phyloP scores from a whole-genome alignment of 2,888 invertebrate species.

The Polyommatus icarus region DNA sequence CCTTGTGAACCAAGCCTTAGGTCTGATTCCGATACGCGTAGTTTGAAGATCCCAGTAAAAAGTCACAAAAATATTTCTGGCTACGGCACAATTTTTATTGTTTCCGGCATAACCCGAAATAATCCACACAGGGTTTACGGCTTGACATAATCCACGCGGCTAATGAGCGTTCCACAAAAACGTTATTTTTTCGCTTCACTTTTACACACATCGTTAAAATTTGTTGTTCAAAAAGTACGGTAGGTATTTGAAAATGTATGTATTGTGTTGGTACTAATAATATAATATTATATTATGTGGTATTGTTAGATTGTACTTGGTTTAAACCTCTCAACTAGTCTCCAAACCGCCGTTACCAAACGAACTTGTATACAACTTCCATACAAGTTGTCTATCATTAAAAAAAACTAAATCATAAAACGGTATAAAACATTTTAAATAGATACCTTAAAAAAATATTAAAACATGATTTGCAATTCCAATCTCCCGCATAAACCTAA shows the following conservation, averaged over 20 bases:
- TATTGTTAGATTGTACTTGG: too few relatives aligned
- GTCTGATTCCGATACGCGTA: not conserved
- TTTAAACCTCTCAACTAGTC: too few relatives aligned
- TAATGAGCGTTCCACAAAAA: slow-evolving; percentile 12
- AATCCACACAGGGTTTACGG: slow-evolving; percentile 21
- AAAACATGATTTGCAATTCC: too few relatives aligned
- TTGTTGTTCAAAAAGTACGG: not conserved
- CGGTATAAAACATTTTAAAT: too few relatives aligned
- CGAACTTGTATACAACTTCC: too few relatives aligned
- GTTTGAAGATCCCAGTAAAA: not conserved
- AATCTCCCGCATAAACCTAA: too few relatives aligned
- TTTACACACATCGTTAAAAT: not conserved
- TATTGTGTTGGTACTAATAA: too few relatives aligned
- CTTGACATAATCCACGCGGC: slow-evolving; percentile 7
- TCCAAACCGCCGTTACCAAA: too few relatives aligned
- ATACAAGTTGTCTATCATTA: too few relatives aligned
- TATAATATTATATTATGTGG: not conserved
- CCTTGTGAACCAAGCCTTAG: too few relatives aligned
- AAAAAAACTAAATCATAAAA: too few relatives aligned
- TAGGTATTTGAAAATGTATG: not conserved
- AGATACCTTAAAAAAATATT: too few relatives aligned
- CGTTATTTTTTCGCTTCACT: not conserved
- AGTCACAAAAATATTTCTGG: not conserved
- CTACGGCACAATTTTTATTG: not conserved
- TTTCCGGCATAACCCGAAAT: slow-evolving; percentile 4